Evolutionary conservation across 2,797 vertebrate genomes (phyloP).

Genomic region (Sebastiscus tertius): DNA sequence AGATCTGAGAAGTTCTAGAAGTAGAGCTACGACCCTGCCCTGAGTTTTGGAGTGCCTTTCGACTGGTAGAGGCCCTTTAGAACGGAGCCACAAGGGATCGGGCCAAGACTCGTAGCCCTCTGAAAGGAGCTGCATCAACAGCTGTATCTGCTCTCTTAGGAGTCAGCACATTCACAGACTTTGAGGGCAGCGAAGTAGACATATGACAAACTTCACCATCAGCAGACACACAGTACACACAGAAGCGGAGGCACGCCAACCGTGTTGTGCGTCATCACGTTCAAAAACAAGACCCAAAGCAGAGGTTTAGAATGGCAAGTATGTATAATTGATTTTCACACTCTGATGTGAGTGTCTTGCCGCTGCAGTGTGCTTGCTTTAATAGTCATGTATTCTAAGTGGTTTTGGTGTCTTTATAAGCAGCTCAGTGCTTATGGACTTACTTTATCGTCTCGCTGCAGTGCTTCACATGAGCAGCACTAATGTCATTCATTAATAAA

Average conservation of each 20-base stretch:
- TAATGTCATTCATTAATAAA: not conserved
- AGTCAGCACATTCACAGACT: constrained; percentile 13
- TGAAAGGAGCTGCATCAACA: not conserved
- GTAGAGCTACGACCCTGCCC: not conserved
- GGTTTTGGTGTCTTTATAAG: constrained; percentile 19
- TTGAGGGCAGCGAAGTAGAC: constrained; percentile 1
- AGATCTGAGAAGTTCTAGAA: not conserved
- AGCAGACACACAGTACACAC: not conserved
- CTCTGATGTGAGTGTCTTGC: constrained; percentile 34
- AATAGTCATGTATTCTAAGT: constrained; percentile 15
- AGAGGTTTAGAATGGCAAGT: constrained; percentile 26
- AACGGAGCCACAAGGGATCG: no score
- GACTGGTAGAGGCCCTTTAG: no score
- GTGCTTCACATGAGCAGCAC: not conserved
- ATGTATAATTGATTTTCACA: constrained; percentile 56
- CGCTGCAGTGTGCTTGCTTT: not conserved
- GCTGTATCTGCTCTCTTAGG: not conserved
- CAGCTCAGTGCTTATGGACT: not conserved
- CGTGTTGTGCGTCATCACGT: constrained; percentile 58
- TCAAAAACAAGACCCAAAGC: constrained; percentile 25
- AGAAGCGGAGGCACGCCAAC: not conserved
- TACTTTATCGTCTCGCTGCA: not conserved
- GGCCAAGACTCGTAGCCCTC: not conserved
- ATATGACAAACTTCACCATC: constrained; percentile 33
- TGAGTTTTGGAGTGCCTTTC: no score